These are phyloP conservation scores for Lottia scabra DNA, from an alignment of 2,888 invertebrate genomes.

Conservation along the genomic window DNA sequence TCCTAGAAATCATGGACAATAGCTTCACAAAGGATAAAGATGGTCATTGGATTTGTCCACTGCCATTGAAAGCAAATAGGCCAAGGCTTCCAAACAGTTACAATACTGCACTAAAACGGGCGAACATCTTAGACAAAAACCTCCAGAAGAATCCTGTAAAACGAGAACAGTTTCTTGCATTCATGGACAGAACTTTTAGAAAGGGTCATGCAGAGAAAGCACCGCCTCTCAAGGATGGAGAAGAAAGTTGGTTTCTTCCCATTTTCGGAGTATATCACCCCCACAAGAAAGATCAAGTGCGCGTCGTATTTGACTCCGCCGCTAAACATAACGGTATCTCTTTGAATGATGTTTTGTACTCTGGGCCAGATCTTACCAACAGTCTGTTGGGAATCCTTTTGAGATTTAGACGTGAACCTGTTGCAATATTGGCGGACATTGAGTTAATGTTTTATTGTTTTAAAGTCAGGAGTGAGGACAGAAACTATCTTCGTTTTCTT, in stretches of 20 bases:
- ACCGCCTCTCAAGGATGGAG: constrained; percentile 14
- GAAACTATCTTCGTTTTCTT: constrained; percentile 22
- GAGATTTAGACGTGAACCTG: constrained; percentile 12
- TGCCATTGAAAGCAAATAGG: neutral
- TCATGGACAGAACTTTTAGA: constrained; percentile 9
- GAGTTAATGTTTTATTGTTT: constrained; percentile 23
- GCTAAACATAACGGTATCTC: constrained; percentile 27
- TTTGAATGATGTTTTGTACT: constrained; percentile 24
- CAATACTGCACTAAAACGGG: constrained; percentile 11
- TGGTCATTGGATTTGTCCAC: constrained; percentile 21
- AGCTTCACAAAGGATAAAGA: constrained; percentile 6
- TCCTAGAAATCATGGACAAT: constrained; percentile 22
- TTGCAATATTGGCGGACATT: constrained; percentile 20
- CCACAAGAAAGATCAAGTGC: constrained; percentile 29
- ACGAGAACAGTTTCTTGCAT: constrained; percentile 14
- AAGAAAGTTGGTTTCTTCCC: constrained; percentile 38
- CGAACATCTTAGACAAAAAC: neutral
- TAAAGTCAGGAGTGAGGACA: constrained; percentile 10
- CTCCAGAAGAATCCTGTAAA: constrained; percentile 13
- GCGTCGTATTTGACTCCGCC: constrained; percentile 34
- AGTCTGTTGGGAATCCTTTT: constrained; percentile 17
- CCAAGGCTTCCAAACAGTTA: constrained; percentile 8
- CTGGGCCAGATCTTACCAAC: constrained; percentile 22
- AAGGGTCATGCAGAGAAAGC: constrained; percentile 26
- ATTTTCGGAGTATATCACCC: constrained; percentile 39